Evolutionary conservation across 2,888 invertebrate genomes (phyloP).

Genomic region (Dicycla oo): DNA sequence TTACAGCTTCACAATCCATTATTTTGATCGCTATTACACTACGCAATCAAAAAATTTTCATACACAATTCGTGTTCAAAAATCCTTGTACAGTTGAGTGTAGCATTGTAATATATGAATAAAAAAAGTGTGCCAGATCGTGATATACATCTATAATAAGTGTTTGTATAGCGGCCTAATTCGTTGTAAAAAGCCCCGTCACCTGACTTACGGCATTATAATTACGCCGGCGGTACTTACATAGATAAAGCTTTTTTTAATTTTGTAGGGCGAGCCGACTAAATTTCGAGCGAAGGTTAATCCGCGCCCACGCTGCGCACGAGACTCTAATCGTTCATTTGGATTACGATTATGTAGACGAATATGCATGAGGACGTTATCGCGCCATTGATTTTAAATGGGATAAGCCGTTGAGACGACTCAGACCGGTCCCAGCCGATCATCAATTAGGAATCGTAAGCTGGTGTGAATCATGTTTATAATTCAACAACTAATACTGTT

Average conservation of each 20-base stretch:
- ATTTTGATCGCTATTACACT: too few relatives aligned
- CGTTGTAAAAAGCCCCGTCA: constrained; percentile 76
- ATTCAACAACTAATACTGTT: constrained; percentile 56
- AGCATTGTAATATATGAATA: constrained; percentile 63
- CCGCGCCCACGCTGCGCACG: constrained; percentile 82
- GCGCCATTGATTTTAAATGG: constrained; percentile 83
- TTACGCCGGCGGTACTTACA: constrained; percentile 73
- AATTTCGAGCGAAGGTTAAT: constrained; percentile 77
- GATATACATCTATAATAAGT: constrained; percentile 72
- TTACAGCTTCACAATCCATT: too few relatives aligned
- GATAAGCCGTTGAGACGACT: constrained; percentile 78
- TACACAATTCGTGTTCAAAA: constrained; percentile 37
- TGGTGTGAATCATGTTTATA: constrained; percentile 61
- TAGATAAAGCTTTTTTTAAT: constrained; percentile 81
- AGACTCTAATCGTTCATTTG: constrained; percentile 86
- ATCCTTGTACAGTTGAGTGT: constrained; percentile 13
- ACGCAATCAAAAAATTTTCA: constrained; percentile 45
- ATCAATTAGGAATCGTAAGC: constrained; percentile 65
- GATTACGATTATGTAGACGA: constrained; percentile 85
- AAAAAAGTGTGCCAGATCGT: constrained; percentile 53
- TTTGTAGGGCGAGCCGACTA: constrained; percentile 66
- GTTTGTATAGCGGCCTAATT: constrained; percentile 73
- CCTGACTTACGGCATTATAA: constrained; percentile 83
- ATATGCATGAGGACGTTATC: constrained; percentile 85
- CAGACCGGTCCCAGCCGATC: constrained; percentile 56